Evolutionary conservation across 2,888 invertebrate species (phyloP).

Genomic region (Eupelmus urozonus): DNA sequence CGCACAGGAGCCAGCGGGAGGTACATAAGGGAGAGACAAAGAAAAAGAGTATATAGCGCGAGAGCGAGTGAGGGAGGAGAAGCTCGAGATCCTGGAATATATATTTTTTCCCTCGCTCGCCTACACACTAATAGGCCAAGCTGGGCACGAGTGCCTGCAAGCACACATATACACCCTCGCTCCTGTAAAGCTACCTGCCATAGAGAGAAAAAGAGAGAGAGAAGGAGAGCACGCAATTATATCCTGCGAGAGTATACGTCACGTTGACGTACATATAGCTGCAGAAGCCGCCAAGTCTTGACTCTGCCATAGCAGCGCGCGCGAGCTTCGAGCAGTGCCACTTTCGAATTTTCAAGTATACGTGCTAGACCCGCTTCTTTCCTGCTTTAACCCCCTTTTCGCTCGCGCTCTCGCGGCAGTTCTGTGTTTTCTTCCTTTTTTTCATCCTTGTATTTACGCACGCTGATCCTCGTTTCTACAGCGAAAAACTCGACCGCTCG

Average conservation of each 20-base stretch:
- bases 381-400: neutral
- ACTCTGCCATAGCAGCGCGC: neutral
- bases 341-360: slow-evolving; percentile 7
- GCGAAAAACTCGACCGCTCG: no score
- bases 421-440: neutral
- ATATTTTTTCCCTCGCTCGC: slow-evolving; percentile 25
- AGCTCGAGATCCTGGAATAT: slow-evolving; percentile 27
- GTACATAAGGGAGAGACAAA: neutral
- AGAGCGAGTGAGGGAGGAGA: neutral
- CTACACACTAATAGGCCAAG: slow-evolving; percentile 52
- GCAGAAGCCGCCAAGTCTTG: slow-evolving; percentile 1
- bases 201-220: no score
- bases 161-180: no score
- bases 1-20: neutral
- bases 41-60: neutral
- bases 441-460: no score
- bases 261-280: no score
- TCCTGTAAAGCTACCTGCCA: no score
- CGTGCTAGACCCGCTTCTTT: slow-evolving; percentile 17
- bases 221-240: slow-evolving; percentile 43
- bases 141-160: slow-evolving; percentile 15
- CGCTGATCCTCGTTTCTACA: no score
- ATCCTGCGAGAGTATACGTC: slow-evolving; percentile 26
- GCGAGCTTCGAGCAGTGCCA: neutral
- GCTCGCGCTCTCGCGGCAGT: neutral